Evolutionary conservation across 1,140 invertebrate species (phyloP), one percentile per base, ranked within the genome.

Genomic region (Piezodorus guildinii): DNA sequence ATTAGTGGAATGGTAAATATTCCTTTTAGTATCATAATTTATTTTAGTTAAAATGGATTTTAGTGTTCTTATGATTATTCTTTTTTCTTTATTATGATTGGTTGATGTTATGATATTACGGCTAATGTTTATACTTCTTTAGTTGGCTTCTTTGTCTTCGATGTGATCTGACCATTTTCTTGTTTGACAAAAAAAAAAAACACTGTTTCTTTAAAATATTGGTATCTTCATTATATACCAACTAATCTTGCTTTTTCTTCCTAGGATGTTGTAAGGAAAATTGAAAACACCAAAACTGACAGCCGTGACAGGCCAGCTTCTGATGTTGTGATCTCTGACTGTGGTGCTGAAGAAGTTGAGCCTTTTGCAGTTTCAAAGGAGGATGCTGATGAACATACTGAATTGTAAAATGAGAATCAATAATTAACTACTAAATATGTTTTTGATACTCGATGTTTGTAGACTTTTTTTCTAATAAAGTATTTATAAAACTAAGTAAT

Each of bases 1-100:
- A 68, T 94, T 25, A 85, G 86, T 70, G 92, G 93, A 77, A 94
- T 96, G 89, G 89, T 88, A 79, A 76, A 79, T 72, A 51, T 60
- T n/a, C 44, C 21, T n/a, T 49, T 46, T 46, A 30, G 8, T 30
- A 30, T 8, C 3, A 4, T 4, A 30, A 30, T 30, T 30, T 30
- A 30, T 30, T 30, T 30, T 30, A 4, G 27, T 30, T 8, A 30
- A 8, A 4, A 4, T 30, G 3, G 27, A 30, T 30, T 30, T 30
- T 30, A 30, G 27, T 30, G 27, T 8, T 8, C 27, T 30, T 4
- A 4, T 30, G 27, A 30, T 30, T 30, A 8, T 4, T 8, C 8
- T 30, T 4, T 30, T 4, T 8, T 30, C 27, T 30, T 30, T 30
- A 8, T 30, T 3, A 30, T n/a, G n/a, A n/a, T n/a, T n/a, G n/a